Evolutionary conservation across 1,140 invertebrate species (phyloP), one percentile per base, ranked within the genome.

Genomic region (Hydropsyche tenuis): DNA sequence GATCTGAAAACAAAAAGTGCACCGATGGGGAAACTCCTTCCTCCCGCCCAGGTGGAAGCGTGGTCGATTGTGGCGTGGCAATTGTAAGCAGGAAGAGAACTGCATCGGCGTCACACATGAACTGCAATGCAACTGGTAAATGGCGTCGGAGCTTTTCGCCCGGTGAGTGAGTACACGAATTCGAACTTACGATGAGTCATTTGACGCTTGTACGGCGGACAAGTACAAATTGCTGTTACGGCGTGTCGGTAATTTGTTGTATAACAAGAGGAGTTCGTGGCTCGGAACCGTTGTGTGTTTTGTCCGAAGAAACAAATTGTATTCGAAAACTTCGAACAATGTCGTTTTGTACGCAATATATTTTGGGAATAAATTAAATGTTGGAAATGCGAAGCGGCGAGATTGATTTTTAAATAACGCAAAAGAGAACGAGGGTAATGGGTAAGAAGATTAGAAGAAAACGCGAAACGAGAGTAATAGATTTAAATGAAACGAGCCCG

Each of bases 401-500:
- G 30, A 37, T 37, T 37, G 30, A 37, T 9, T 7, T 53, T 53
- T 53, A 53, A 53, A 53, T 53, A 53, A 53, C 48, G 48, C 14
- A 53, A 53, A 16, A 53, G 48, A 53, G 48, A 53, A 5, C 18
- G n/a, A 37, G 48, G 48, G 48, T 53, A 53, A 53, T 53, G 48
- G 48, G 48, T 53, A 53, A 18, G 56, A 14, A 60, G 56, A 60
- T 60, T 60, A 60, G 20, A 60, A 25, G 56, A 37, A 9, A 9
- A 37, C 30, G 56, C 48, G 16, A 60, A 60, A 60, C 22, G 56
- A 60, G 56, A 23, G 56, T 60, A 60, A 60, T 60, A 20, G 56
- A 60, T 60, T 60, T 27, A 60, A 60, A 60, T 60, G 56, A 27
- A 27, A 60, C 56, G 23, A 60, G 56, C 56, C 22, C 56, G 14